A percentile compares a stretch with the other conserved stretches of the same genome.
These are phyloP conservation scores for Cotesia vestalis DNA, from an alignment of 1,140 invertebrate species.

Conservation along the genomic window DNA sequence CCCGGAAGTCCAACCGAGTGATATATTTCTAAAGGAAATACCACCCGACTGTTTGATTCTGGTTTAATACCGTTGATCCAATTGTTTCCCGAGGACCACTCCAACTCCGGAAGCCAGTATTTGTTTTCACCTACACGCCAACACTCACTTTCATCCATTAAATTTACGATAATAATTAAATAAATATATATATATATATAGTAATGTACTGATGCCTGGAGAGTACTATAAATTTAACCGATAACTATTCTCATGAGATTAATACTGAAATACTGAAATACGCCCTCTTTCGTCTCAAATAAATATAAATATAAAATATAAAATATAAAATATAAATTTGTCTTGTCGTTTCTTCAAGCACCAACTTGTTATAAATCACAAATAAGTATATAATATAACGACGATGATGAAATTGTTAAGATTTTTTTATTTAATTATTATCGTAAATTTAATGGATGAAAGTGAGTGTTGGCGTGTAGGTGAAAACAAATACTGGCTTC, in stretches of 20 bases:
- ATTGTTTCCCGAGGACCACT: slow-evolving; percentile 54
- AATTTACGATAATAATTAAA: neutral
- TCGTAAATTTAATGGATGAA: neutral
- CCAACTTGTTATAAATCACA: no score
- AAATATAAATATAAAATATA: no score
- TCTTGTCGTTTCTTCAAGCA: no score
- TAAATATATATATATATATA: no score
- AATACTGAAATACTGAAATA: no score
- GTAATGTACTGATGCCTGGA: no score
- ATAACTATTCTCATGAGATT: no score
- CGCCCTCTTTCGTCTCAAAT: no score
- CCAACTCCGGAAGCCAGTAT: slow-evolving; percentile 56
- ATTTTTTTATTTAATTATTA: slow-evolving; percentile 14
- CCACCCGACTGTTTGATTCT: slow-evolving; percentile 45
- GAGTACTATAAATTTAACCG: no score
- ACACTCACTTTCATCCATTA: neutral
- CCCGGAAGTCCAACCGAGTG: slow-evolving; percentile 53
- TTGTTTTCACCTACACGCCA: slow-evolving; percentile 44
- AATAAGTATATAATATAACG: neutral
- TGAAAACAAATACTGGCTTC: slow-evolving; percentile 54
- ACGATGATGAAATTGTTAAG: slow-evolving; percentile 1
- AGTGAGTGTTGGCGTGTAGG: slow-evolving; percentile 23
- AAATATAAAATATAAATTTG: no score
- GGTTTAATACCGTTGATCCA: slow-evolving; percentile 52
- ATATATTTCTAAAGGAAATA: slow-evolving; percentile 53